Evolutionary conservation across 37 sponge, comb jelly and placozoan genomes (phyloP).

Genomic region (Cladorhizidae sp.): DNA sequence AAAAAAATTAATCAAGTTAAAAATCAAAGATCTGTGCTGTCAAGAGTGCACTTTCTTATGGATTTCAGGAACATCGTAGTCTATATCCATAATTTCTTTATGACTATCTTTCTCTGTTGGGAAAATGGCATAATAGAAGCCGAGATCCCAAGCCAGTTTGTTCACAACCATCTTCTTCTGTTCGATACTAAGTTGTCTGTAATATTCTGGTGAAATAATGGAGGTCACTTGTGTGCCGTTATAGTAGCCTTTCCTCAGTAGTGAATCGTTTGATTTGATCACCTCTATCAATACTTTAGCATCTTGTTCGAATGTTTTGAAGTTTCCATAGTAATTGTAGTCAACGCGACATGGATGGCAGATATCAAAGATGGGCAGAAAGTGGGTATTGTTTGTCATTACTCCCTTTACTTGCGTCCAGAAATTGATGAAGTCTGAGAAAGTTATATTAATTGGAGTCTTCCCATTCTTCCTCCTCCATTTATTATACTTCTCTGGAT

Average conservation of each 20-base stretch:
- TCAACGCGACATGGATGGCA: constrained; percentile 29
- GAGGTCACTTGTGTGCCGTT: neutral
- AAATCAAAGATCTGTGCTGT: no score
- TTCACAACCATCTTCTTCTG: constrained; percentile 5
- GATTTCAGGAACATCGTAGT: neutral
- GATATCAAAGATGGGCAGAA: constrained; percentile 12
- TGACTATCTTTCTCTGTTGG: constrained; percentile 8
- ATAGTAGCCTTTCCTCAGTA: neutral
- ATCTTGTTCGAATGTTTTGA: constrained; percentile 18
- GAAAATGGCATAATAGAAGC: constrained; percentile 23
- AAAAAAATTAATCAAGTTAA: no score
- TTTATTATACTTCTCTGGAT: constrained; percentile 7
- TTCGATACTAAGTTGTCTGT: neutral
- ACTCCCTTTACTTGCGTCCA: neutral
- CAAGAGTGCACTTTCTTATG: no score
- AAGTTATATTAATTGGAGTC: neutral
- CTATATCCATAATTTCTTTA: constrained; percentile 15
- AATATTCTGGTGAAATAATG: neutral
- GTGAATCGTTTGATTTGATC: neutral
- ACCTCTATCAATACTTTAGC: constrained; percentile 17
- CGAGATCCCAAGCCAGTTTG: constrained; percentile 1
- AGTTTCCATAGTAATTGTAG: constrained; percentile 53
- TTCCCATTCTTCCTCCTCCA: neutral
- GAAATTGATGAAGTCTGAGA: constrained; percentile 36
- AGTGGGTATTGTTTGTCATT: constrained; percentile 15